Evolutionary conservation across 1,140 invertebrate genomes (phyloP), one percentile per base, ranked within the genome.

Genomic region (Lasaia peninsularis): DNA sequence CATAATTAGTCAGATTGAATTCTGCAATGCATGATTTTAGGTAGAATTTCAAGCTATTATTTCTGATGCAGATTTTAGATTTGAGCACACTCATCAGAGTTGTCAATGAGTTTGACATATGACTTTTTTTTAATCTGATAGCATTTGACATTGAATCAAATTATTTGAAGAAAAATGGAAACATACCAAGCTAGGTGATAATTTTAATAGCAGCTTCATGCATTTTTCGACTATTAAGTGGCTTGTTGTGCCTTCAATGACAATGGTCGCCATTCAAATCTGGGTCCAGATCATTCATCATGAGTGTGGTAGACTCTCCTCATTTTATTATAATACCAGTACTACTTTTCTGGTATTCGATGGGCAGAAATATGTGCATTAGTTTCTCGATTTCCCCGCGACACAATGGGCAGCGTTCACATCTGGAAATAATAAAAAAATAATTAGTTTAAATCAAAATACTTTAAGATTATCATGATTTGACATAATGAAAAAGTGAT

Each of bases 361-460:
- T 88, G 0, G 93, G 94, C 31, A 95, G 88, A 81, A 92, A 95
- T 66, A 94, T 94, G 77, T 92, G 94, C 78, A 94, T 92, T 62
- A 92, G 91, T 73, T 94, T 92, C 69, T 92, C 92, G 66, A 96
- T 94, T 67, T 93, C 92, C 0, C 93, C 91, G 20, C 95, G 91
- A 74, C 95, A 96, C 1, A 96, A 86, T 0, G 95, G 95, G 78
- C 95, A 96, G 50, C 92, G 90, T 59, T 93, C 92, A 81, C 95
- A 95, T 67, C 93, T 92, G 75, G 5, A 81, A 79, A 58, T 6
- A 61, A 48, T 62, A 63, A 6, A 33, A 54, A 60, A 31, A 21
- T 50, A 10, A 49, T 11, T 54, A 18, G 24, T n/a, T n/a, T n/a
- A n/a, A n/a, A n/a, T n/a, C n/a, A n/a, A n/a, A n/a, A n/a, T n/a